Base-by-base conservation (phyloP, 2,888 invertebrate species). In the Mesoligia furuncula region DNA sequence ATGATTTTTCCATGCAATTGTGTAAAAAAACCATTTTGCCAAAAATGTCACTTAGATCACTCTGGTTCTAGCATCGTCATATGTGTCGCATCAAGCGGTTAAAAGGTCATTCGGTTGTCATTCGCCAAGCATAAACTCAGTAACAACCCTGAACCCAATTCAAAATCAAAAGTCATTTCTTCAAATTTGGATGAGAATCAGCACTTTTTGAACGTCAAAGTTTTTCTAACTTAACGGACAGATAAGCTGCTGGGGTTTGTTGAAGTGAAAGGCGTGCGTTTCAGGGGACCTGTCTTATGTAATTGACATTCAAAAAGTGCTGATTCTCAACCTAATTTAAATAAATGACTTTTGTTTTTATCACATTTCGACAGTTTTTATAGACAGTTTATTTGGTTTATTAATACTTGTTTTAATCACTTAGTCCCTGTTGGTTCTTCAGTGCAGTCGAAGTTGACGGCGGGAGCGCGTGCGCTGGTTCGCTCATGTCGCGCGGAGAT, bases 401-500 rank as follows among this genome's bases (percentile, higher is more conserved):
- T 42, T 73, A 73, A 73, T 73, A n/a, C 73, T 73, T 31, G 54
- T 74, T 81, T 79, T 57, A 81, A 81, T 79, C 20, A 79, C 75
- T 75, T 79, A 79, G 79, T 84, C 24, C 84, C 24, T 83, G 83
- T 81, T 68, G 78, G 65, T 78, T 42, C 70, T 45, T 57, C 95
- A 98, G 98, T 97, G 92, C 98, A 98, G 89, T 98, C 98, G 62
- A 98, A 98, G 94, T 93, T 98, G 88, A 98, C 98, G 7, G 97
- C 97, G 59, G 97, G 97, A 11, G 99, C 99, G 11, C 98, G 98
- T 87, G 97, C 97, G 68, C 97, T 99, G 81, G 96, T 99, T 20
- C 98, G 99, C 92, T 97, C 98, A 7, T 98, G 99, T 85, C 98
- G 98, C 85, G 98, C 98, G 88, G 99, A 99, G 96, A 98, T 99